phyloP scores from a whole-genome alignment of 2,797 vertebrate genomes.

The Calcarius lapponicus region DNA sequence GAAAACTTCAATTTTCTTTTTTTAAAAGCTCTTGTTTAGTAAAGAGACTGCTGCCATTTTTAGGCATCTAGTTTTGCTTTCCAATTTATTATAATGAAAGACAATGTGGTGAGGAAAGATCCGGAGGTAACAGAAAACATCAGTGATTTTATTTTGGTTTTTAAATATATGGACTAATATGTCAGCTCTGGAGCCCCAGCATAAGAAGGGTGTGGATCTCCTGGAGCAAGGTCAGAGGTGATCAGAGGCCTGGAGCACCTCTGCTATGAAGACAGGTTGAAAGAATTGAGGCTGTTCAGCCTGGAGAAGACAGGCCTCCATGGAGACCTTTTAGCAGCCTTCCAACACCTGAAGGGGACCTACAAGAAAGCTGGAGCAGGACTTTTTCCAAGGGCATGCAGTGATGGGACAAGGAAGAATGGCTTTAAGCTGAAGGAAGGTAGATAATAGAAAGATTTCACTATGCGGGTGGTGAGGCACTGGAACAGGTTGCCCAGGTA shows the following conservation, averaged over 20 bases:
- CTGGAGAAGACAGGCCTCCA: not conserved
- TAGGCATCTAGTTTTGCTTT: slow-evolving; percentile 6
- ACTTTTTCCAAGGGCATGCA: not conserved
- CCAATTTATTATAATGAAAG: not conserved
- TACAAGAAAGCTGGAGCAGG: not conserved
- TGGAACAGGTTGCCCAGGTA: not conserved
- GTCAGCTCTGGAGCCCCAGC: not conserved
- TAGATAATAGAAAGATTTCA: not conserved
- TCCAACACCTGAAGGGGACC: not conserved
- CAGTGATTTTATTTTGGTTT: not conserved
- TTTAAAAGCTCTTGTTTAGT: not conserved
- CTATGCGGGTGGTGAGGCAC: not conserved
- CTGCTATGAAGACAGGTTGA: not conserved
- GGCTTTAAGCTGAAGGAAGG: not conserved
- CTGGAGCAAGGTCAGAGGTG: accelerated
- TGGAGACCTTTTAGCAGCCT: not conserved
- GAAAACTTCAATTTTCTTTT: not conserved
- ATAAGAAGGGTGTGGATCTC: not conserved
- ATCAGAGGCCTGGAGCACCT: not conserved
- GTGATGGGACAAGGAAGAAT: not conserved
- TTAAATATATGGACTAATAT: not conserved
- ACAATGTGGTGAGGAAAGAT: not conserved
- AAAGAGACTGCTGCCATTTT: not conserved
- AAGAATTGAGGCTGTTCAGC: not conserved
- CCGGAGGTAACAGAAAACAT: not conserved